Base-by-base conservation (phyloP, 2,113 vertebrate genomes). In the Lophius piscatorius region DNA sequence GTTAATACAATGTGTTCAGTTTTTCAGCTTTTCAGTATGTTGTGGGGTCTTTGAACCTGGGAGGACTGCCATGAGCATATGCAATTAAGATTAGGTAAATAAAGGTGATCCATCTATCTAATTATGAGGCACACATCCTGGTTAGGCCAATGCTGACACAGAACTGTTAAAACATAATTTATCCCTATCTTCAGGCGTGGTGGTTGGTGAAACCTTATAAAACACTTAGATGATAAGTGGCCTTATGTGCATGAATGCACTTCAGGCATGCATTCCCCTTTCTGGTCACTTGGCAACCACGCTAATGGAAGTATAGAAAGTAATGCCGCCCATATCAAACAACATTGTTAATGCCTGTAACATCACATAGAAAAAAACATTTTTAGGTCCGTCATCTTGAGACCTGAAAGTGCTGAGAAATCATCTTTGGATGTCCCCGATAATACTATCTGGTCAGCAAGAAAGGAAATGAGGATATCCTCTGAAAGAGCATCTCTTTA, bases 351-450 rank as follows among this genome's bases (percentile, higher is more conserved):
- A 70, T 74, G 67, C 49, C 70, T 86, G 62, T 74, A 58, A 75
- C 70, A 68, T 85, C 70, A 82, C 67, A 88, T 82, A 82, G 54
- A 78, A 86, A 85, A 74, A 70, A 59, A 66, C 29, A 22, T 71
- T 71, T 82, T 83, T 74, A 73, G 84, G 88, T 88, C 90, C 59
- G 70, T 82, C 35, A 56, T 65, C 79, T 71, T 38, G 66, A 80
- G 87, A 88, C 90, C 86, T 70, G 71, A 93, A 93, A 93, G 92
- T 93, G 91, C 92, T 90, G 85, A 81, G 63, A 81, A 91, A 86
- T 89, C 74, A 84, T 91, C 90, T 92, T 92, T 92, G 91, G 90
- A 90, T 84, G 73, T 87, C 74, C 74, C 73, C 80, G 46, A 69
- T 85, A 69, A 84, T 80, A 82, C 75, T 80, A 60, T 83, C 70